Percentiles rank a stretch among this genome's conserved stretches.
Evolutionary conservation across 2,888 invertebrate genomes (phyloP).

Genomic region (Yponomeuta cagnagella): DNA sequence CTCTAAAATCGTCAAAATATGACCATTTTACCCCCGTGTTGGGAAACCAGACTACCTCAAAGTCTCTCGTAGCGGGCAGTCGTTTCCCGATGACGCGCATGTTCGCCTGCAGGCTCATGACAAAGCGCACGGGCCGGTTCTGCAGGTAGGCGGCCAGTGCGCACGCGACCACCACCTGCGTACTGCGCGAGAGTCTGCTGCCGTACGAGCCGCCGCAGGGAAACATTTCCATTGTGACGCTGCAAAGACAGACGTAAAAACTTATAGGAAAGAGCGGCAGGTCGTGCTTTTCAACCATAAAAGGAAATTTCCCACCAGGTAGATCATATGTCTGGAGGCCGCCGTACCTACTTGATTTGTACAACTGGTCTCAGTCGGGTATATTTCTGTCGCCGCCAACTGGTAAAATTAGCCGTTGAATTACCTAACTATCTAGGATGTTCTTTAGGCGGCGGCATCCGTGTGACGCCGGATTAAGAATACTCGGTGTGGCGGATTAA

Average conservation of each 20-base stretch:
- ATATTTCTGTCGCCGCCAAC: too few relatives aligned
- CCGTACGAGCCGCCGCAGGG: slow-evolving; percentile 83
- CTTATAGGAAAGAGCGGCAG: not conserved
- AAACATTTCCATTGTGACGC: slow-evolving; percentile 72
- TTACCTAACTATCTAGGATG: too few relatives aligned
- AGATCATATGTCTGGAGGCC: not conserved
- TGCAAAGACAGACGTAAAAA: slow-evolving; percentile 26
- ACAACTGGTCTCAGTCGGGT: too few relatives aligned
- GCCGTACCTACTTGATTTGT: not conserved
- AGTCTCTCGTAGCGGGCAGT: slow-evolving; percentile 24
- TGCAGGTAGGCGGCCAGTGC: slow-evolving; percentile 81
- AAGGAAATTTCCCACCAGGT: not conserved
- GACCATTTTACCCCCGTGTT: too few relatives aligned
- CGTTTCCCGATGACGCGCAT: slow-evolving; percentile 83
- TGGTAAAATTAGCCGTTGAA: too few relatives aligned
- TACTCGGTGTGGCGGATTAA: too few relatives aligned
- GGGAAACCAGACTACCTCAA: not conserved
- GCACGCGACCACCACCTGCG: slow-evolving; percentile 77
- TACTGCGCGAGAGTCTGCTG: slow-evolving; percentile 78
- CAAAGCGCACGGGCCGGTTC: slow-evolving; percentile 81
- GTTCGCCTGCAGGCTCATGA: slow-evolving; percentile 82
- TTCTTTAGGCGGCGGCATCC: too few relatives aligned
- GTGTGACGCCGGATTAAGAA: too few relatives aligned
- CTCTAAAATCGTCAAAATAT: too few relatives aligned
- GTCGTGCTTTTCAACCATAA: not conserved